Evolutionary conservation across 2,888 invertebrate genomes (phyloP), one percentile per base, ranked within the genome.

Genomic region (Mantis religiosa): DNA sequence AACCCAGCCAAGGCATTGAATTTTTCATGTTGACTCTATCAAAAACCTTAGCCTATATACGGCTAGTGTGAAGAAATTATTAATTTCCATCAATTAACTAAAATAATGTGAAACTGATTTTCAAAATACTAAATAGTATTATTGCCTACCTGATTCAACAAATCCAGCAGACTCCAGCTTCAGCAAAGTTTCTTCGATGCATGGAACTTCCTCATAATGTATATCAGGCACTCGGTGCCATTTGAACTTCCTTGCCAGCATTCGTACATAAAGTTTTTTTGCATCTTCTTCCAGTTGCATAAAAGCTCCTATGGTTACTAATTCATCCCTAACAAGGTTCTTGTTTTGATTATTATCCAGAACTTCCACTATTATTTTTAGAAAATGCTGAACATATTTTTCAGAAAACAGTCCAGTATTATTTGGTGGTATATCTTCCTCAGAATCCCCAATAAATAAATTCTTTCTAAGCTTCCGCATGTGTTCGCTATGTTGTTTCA

Each of bases 181-280:
- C 47, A 6, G 15, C 0, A 89, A 87, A n/a, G 54, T 71, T 54
- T 87, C 85, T 12, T 25, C n/a, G 15, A 82, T 14, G 34, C 4
- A 27, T 71, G 20, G 3, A n/a, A 89, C 87, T 25, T 85, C 71
- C 41, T 85, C 28, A 87, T 90, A 90, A 15, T 89, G 86, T 25
- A 90, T 87, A n/a, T 88, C 85, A 28, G 84, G 30, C 9, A 87
- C 84, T 83, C 90, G 47, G 85, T 90, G 89, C 90, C 90, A 90
- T 25, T 86, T 89, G 34, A 82, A 83, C 86, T 90, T 90, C 25
- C 90, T 83, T 20, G 86, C 83, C 41, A 89, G 88, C 90, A 90
- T 90, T 87, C 90, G 84, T 28, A 90, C 85, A 83, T 89, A 90
- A 20, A 90, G 82, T 54, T 89, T 86, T 85, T 90, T 83, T 47